Conservation (phyloP, 2,888 invertebrate genomes). For the Thumatha senex region DNA sequence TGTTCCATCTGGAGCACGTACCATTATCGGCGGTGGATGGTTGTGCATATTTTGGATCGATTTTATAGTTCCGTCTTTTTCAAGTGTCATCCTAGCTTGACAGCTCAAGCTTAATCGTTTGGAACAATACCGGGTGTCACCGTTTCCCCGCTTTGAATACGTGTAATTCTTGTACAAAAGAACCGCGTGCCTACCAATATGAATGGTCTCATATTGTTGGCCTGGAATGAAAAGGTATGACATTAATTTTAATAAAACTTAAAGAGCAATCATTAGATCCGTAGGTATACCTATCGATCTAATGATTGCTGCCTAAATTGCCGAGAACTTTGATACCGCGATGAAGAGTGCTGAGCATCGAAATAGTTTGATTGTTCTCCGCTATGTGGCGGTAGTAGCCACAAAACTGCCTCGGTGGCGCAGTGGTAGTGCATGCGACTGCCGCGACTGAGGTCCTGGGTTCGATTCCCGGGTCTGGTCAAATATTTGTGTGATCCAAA, state of each 20-base stretch:
- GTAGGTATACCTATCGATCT: too few relatives aligned
- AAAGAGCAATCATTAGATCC: too few relatives aligned
- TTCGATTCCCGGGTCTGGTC: too few relatives aligned
- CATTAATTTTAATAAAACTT: background rate
- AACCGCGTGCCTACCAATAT: background rate
- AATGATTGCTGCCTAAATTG: too few relatives aligned
- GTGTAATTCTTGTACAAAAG: background rate
- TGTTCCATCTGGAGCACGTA: conserved; percentile 7
- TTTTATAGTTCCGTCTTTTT: background rate
- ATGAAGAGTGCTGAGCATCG: too few relatives aligned
- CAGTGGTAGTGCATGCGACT: too few relatives aligned
- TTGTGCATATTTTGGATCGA: conserved; percentile 29
- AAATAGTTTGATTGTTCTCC: too few relatives aligned
- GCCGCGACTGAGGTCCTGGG: too few relatives aligned
- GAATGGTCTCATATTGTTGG: background rate
- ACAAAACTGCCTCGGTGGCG: too few relatives aligned
- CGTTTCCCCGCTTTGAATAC: background rate
- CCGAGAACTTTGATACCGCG: too few relatives aligned
- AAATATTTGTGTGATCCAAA: too few relatives aligned
- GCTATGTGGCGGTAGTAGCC: too few relatives aligned
- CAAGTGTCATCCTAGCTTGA: background rate
- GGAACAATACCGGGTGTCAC: background rate
- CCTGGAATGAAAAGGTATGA: background rate
- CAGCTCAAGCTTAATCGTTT: background rate
- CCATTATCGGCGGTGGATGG: conserved; percentile 26